Evolutionary conservation across 2,797 vertebrate species (phyloP).

Genomic region (Spondyliosoma cantharus): DNA sequence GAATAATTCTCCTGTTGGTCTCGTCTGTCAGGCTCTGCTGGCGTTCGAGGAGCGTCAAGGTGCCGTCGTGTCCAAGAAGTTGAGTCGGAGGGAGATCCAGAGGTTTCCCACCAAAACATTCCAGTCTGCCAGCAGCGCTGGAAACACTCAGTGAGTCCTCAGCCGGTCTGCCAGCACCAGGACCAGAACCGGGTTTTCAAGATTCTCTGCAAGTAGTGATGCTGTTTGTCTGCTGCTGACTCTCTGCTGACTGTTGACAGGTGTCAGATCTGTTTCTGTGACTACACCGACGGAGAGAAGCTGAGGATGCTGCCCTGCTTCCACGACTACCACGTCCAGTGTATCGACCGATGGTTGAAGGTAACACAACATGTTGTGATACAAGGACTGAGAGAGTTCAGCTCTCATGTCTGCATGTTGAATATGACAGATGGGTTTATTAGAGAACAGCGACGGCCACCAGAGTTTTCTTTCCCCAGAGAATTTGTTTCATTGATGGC

Average conservation of each 20-base stretch:
- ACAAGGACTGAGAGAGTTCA: background rate
- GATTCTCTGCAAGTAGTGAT: background rate
- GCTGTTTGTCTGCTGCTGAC: background rate
- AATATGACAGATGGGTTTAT: no score
- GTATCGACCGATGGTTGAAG: constrained; percentile 87
- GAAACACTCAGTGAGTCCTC: constrained; percentile 80
- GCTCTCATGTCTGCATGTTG: no score
- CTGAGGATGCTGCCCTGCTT: constrained; percentile 86
- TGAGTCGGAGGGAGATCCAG: constrained; percentile 79
- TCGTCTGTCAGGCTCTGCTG: constrained; percentile 78
- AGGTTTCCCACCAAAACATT: constrained; percentile 83
- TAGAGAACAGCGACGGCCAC: no score
- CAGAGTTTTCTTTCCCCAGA: no score
- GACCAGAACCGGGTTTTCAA: background rate
- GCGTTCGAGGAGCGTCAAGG: constrained; percentile 85
- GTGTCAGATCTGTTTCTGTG: constrained; percentile 86
- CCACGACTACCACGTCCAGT: constrained; percentile 86
- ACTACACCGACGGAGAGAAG: constrained; percentile 81
- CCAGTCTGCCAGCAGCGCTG: constrained; percentile 53
- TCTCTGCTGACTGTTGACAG: constrained; percentile 55
- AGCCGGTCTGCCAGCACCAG: background rate
- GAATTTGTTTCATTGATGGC: no score
- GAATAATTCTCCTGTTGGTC: no score
- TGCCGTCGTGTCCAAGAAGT: constrained; percentile 74
- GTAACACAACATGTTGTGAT: constrained; percentile 54